Conservation (phyloP, 2,888 invertebrate genomes). For the Pinctada fucata region DNA sequence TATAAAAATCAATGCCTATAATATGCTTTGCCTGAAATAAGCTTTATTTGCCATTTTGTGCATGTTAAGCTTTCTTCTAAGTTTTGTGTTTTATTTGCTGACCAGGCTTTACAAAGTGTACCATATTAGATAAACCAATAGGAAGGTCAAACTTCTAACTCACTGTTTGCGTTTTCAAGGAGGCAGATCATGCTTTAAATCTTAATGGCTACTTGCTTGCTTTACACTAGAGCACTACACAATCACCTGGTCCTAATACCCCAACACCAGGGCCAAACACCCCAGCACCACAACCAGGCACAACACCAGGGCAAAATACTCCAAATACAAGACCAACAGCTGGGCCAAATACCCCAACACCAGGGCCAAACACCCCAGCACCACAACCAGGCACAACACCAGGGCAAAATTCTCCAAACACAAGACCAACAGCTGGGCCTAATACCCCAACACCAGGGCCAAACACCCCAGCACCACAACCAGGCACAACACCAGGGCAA, state of each 20-base stretch:
- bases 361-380: not conserved
- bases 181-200: too few species aligned
- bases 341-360: not conserved
- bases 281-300: not conserved
- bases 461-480: slow-evolving; percentile 1
- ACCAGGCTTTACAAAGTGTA: too few species aligned
- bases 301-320: not conserved
- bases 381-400: not conserved
- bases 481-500: not conserved
- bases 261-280: slow-evolving; percentile 12
- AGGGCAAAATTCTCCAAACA: not conserved
- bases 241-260: slow-evolving; percentile 1
- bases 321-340: slow-evolving; percentile 31
- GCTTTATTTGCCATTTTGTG: too few species aligned
- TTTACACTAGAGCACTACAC: not conserved
- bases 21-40: too few species aligned
- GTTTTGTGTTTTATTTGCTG: too few species aligned
- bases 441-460: slow-evolving; percentile 13
- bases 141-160: too few species aligned
- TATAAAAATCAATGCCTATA: too few species aligned
- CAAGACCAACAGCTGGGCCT: slow-evolving; percentile 2
- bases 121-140: too few species aligned
- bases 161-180: too few species aligned
- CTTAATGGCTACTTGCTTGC: too few species aligned
- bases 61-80: too few species aligned